Base-by-base conservation (phyloP, 2,113 vertebrate species). In the Semicossyphus pulcher region DNA sequence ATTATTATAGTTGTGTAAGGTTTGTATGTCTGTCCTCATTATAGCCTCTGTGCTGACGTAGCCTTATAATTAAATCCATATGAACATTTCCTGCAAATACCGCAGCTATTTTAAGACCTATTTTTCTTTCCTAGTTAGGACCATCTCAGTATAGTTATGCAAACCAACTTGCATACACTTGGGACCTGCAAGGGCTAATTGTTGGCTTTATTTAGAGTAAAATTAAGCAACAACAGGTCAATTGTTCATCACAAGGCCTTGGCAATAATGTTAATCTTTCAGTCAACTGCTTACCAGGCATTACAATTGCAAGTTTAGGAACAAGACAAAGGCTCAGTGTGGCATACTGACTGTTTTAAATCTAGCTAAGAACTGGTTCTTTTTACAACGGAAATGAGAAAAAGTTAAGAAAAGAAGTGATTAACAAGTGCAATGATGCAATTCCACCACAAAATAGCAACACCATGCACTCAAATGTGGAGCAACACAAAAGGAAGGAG, bases 351-450 rank as follows among this genome's bases (percentile, higher is more conserved):
- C n/a, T n/a, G n/a, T n/a, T 61, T 61, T 49, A 44, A 64, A 63
- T 41, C 10, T 15, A 15, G 7, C 20, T 29, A 20, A 61, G 3
- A 23, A 0, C 2, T n/a, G 16, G 5, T 20, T 3, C 39, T 12
- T 49, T 28, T 10, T 29, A n/a, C n/a, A n/a, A n/a, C n/a, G n/a
- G n/a, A n/a, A n/a, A n/a, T n/a, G 9, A 29, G 20, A 18, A 42
- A 42, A 51, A 51, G 29, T 31, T 20, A 41, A 37, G 31, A 45
- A 53, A 69, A 41, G 4, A 45, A 41, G 20, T 34, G 54, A 65
- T 71, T 54, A 60, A 18, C 37, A 53, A 58, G 39, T 64, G 61
- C 15, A 72, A 54, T 29, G 60, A 66, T 44, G 60, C 29, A 66
- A 29, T 2, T 3, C 31, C 5, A 26, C 51, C 15, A 42, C 3